Base-by-base conservation (phyloP, 2,888 invertebrate species). In the Formica aserva region DNA sequence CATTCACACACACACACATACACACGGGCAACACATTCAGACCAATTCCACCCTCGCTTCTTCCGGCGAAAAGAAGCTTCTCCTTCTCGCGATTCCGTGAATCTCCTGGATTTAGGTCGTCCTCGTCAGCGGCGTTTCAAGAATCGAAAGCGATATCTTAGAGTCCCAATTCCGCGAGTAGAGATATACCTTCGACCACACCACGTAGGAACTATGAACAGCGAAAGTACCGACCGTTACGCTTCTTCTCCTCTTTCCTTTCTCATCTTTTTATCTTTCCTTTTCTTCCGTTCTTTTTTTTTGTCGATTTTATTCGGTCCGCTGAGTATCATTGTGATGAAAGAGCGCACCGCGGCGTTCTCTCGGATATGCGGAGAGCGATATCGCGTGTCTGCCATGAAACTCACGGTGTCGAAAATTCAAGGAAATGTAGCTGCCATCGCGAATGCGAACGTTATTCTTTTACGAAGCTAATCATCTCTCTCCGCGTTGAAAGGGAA, bases 21-120 rank as follows among this genome's bases (percentile, higher is more conserved):
- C 32, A 32, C 32, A 26, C 26, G 78, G 80, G 75, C 85, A 74
- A 60, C 84, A 84, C 78, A 85, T 87, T 89, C 86, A 90, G 86
- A 86, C 85, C 90, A 90, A 91, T 91, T 90, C 88, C 84, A 87
- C 83, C 82, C 86, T 81, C 84, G 41, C 78, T 81, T 80, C 75
- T 72, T 38, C 69, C 83, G 83, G 71, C 81, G 76, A 66, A 63
- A 71, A 55, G 78, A 69, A 84, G 29, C 32, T 60, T 5, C 13
- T 52, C 18, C 45, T 45, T 13, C 41, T 45, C 41, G 13, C 74
- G 82, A 85, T 86, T 66, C 84, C 60, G 48, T 29, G 85, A 48
- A 38, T 72, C 48, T 52, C 45, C 45, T 35, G n/a, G 57, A 81
- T 81, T 45, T 78, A 63, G 84, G 74, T 78, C 84, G 84, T 63